Conservation (phyloP, 1,140 invertebrate species). For the Coptotermes formosanus region DNA sequence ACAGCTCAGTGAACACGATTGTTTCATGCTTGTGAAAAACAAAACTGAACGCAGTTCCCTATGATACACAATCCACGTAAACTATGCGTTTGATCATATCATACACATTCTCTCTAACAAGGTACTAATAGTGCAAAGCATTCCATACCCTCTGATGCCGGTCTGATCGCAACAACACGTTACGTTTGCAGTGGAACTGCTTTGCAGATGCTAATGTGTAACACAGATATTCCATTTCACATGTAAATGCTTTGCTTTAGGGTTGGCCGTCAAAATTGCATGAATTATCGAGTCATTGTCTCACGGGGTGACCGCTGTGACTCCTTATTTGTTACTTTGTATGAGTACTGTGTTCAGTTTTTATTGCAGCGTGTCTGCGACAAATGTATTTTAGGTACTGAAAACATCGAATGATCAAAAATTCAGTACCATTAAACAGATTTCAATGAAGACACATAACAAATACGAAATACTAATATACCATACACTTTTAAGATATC, state of each 20-base stretch:
- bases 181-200: neutral
- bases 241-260: neutral
- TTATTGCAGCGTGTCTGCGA: too few relatives aligned
- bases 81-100: slow-evolving; percentile 15
- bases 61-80: neutral
- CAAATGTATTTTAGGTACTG: too few relatives aligned
- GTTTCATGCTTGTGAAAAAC: neutral
- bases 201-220: slow-evolving; percentile 3
- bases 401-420: too few relatives aligned
- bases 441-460: too few relatives aligned
- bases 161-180: neutral
- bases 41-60: neutral
- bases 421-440: too few relatives aligned
- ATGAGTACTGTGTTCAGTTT: too few relatives aligned
- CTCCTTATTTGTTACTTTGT: too few relatives aligned
- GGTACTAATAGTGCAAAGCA: slow-evolving; percentile 15
- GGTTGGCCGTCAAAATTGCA: neutral
- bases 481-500: too few relatives aligned
- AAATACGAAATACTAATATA: too few relatives aligned
- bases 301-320: neutral
- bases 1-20: neutral
- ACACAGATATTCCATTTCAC: slow-evolving; percentile 16
- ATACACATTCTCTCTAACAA: neutral
- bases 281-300: neutral
- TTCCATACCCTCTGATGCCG: neutral